Evolutionary conservation across 2,113 vertebrate species (phyloP), one percentile per base, ranked within the genome.

Genomic region (Ramphastos sulfuratus): DNA sequence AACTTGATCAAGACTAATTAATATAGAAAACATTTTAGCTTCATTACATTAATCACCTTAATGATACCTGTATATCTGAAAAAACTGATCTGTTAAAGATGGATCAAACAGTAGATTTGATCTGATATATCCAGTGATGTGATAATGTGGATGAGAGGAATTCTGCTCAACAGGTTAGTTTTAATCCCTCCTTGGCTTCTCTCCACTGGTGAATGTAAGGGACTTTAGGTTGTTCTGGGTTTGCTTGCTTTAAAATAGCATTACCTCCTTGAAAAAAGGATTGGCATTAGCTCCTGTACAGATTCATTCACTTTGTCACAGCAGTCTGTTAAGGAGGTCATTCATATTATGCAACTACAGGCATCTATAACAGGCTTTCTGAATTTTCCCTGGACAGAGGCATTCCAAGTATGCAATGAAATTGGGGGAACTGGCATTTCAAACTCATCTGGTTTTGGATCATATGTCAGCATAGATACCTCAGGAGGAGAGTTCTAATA

Each of bases 291-390:
- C 19, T 93, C 52, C 8, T 60, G 14, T 33, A 60, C 2, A 8
- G 37, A 86, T 84, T 70, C 55, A 69, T 48, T 75, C 82, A 59
- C 59, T 93, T 81, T 86, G 37, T 64, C 21, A 71, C 81, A 92
- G 65, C 17, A 71, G 42, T 76, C 44, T 72, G 14, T 52, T 78
- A 83, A 92, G 65, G 33, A 87, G 59, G 16, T 82, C 15, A 42
- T 70, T 82, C 24, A 6, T 67, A 28, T 46, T 85, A 86, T 12
- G 21, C 37, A 90, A 48, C 58, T 46, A 71, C 13, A 55, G 60
- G 37, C 9, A 44, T 46, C 48, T 64, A 60, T 56, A 12, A 70
- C 60, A n/a, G 65, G 33, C 23, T 67, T 55, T 79, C 70, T 64
- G 37, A 91, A 89, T 72, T 85, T 15, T 35, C 33, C 8, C 18